Percentiles rank a stretch among this genome's conserved stretches.
These are phyloP conservation scores for Podiceps cristatus DNA, from an alignment of 2,113 vertebrate species.

Conservation along the genomic window DNA sequence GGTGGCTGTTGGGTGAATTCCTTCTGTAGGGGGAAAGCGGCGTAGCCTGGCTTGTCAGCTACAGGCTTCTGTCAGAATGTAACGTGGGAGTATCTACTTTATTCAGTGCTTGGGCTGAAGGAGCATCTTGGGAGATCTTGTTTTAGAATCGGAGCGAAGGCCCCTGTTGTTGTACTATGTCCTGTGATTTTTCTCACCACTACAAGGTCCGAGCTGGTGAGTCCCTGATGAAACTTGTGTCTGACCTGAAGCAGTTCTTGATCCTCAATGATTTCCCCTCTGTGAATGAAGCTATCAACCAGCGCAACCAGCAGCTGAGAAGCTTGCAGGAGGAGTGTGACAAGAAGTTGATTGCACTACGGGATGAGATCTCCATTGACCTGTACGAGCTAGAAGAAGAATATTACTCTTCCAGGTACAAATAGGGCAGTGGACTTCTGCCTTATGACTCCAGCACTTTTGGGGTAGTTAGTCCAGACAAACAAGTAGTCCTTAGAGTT, in stretches of 20 bases:
- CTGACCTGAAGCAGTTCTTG: slow-evolving; percentile 96
- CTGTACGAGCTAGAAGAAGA: slow-evolving; percentile 99
- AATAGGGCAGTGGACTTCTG: slow-evolving; percentile 80
- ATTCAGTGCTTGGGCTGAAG: not conserved
- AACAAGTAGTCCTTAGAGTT: not conserved
- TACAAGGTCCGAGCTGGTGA: slow-evolving; percentile 93
- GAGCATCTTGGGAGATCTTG: not conserved
- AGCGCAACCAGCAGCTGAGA: slow-evolving; percentile 92
- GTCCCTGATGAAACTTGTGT: slow-evolving; percentile 98
- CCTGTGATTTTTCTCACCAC: not conserved
- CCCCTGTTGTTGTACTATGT: accelerated
- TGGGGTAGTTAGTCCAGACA: not conserved
- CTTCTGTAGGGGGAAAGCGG: not conserved
- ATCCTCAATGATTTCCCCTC: slow-evolving; percentile 98
- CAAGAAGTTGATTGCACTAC: slow-evolving; percentile 90
- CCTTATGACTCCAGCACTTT: not conserved
- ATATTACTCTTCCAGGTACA: slow-evolving; percentile 99
- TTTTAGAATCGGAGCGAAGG: not conserved
- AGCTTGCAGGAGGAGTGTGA: slow-evolving; percentile 95
- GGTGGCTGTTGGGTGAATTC: not conserved
- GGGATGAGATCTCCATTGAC: slow-evolving; percentile 97
- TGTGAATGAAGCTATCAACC: slow-evolving; percentile 94
- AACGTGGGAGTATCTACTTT: not conserved
- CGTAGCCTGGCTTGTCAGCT: not conserved
- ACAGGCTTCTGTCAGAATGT: not conserved